Evolutionary conservation across 2,888 invertebrate species (phyloP).

Genomic region (Griposia aprilina): DNA sequence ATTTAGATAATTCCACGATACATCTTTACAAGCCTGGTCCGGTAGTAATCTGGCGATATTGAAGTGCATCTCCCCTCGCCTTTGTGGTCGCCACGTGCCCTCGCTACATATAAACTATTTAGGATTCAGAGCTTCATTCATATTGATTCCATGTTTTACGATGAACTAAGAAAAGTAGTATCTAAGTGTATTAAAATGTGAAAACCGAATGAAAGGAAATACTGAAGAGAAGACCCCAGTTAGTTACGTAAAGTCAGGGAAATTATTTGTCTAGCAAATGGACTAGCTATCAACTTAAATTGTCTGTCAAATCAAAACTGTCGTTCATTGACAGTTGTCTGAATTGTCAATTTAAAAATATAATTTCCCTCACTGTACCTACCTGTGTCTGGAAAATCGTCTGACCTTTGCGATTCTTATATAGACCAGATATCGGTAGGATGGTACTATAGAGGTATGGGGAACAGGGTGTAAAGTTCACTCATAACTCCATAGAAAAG

Average conservation of each 20-base stretch:
- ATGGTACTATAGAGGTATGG: too few relatives aligned
- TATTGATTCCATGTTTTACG: slow-evolving; percentile 46
- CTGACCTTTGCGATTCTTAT: neutral
- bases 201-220: neutral
- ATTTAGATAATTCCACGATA: neutral
- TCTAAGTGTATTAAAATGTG: slow-evolving; percentile 14
- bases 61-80: slow-evolving; percentile 55
- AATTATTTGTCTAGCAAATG: neutral
- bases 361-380: neutral
- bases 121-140: slow-evolving; percentile 38
- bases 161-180: slow-evolving; percentile 9
- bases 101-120: slow-evolving; percentile 61
- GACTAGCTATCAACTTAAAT: neutral
- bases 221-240: too few relatives aligned
- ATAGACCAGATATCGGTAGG: neutral
- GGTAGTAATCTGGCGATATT: slow-evolving; percentile 52
- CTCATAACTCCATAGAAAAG: too few relatives aligned
- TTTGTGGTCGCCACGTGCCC: slow-evolving; percentile 64
- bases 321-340: neutral
- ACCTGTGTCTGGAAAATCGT: neutral
- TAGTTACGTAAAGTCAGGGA: neutral
- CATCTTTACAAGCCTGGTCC: slow-evolving; percentile 25
- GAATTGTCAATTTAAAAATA: neutral
- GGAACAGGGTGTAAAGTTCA: too few relatives aligned
- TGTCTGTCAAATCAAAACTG: neutral